phyloP scores from a whole-genome alignment of 37 sponge, comb jelly and placozoan genomes.

The Theonella swinhoei region DNA sequence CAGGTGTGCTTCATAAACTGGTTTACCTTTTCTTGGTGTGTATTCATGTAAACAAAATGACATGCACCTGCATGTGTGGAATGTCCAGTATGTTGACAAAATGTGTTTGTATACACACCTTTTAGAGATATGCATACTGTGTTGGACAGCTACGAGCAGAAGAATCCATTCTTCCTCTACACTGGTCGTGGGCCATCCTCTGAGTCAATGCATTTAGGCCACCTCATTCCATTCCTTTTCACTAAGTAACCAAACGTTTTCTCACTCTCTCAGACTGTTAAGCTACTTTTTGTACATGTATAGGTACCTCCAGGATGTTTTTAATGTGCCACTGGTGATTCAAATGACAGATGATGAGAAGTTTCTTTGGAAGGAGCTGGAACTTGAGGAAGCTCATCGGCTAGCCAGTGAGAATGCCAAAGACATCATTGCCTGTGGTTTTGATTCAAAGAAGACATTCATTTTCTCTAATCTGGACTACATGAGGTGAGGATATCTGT shows the following conservation, averaged over 20 bases:
- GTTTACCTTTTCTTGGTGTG: background rate
- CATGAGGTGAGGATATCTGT: slow-evolving; percentile 51
- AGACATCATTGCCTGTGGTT: slow-evolving; percentile 95
- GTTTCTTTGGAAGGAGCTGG: slow-evolving; percentile 89
- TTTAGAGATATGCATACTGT: slow-evolving; percentile 62
- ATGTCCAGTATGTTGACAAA: too few relatives aligned
- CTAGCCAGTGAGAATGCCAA: slow-evolving; percentile 89
- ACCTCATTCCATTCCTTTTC: slow-evolving; percentile 88
- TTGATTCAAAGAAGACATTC: slow-evolving; percentile 89
- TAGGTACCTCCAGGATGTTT: slow-evolving; percentile 90
- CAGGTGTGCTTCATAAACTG: slow-evolving; percentile 25
- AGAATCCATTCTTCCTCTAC: slow-evolving; percentile 87
- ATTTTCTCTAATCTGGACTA: slow-evolving; percentile 89
- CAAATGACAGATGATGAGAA: slow-evolving; percentile 97
- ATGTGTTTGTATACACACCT: background rate
- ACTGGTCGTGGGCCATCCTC: slow-evolving; percentile 93
- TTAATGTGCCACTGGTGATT: slow-evolving; percentile 90
- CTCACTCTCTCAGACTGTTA: too few relatives aligned
- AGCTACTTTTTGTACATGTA: background rate
- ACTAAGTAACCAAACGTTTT: slow-evolving; percentile 80
- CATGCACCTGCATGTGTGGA: background rate
- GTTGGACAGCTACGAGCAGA: slow-evolving; percentile 71
- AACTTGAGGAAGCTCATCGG: slow-evolving; percentile 75
- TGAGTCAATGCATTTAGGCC: slow-evolving; percentile 90
- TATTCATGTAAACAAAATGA: slow-evolving; percentile 1